These are phyloP conservation scores for Ctenosaura bakeri DNA, from an alignment of 2,797 vertebrate species.

Conservation along the genomic window DNA sequence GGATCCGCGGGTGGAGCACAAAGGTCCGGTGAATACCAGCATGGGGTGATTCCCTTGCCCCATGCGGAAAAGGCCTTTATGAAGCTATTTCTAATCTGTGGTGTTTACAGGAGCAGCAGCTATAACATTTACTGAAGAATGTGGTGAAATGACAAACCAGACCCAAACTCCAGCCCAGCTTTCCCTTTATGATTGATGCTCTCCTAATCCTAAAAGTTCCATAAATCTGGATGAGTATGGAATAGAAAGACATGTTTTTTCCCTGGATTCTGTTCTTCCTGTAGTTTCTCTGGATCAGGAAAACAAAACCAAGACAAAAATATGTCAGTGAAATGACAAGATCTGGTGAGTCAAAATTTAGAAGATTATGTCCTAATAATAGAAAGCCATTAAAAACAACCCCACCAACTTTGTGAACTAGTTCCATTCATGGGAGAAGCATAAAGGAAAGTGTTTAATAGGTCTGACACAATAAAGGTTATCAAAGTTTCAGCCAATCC, in stretches of 20 bases:
- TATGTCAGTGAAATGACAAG: neutral
- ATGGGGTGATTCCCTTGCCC: too few species aligned
- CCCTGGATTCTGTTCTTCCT: neutral
- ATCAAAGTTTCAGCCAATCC: slow-evolving; percentile 50
- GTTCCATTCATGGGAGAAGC: slow-evolving; percentile 8
- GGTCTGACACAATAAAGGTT: slow-evolving; percentile 25
- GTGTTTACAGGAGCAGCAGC: neutral
- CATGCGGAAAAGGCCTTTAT: too few species aligned
- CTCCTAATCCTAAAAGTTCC: too few species aligned
- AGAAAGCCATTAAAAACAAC: neutral
- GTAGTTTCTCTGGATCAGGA: neutral
- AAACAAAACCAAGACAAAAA: neutral
- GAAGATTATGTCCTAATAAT: neutral
- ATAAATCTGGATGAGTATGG: neutral
- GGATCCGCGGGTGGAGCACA: too few species aligned
- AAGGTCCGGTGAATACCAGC: too few species aligned
- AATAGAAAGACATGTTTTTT: neutral
- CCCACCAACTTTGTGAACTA: neutral
- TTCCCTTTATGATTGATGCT: neutral
- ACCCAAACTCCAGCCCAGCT: neutral
- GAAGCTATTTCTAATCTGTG: neutral
- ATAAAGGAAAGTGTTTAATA: slow-evolving; percentile 45
- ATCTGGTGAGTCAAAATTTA: neutral
- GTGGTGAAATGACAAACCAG: neutral
- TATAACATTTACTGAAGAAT: neutral